These are phyloP conservation scores for Paramormyrops hopkinsi DNA, from an alignment of 2,797 vertebrate species.

Conservation along the genomic window DNA sequence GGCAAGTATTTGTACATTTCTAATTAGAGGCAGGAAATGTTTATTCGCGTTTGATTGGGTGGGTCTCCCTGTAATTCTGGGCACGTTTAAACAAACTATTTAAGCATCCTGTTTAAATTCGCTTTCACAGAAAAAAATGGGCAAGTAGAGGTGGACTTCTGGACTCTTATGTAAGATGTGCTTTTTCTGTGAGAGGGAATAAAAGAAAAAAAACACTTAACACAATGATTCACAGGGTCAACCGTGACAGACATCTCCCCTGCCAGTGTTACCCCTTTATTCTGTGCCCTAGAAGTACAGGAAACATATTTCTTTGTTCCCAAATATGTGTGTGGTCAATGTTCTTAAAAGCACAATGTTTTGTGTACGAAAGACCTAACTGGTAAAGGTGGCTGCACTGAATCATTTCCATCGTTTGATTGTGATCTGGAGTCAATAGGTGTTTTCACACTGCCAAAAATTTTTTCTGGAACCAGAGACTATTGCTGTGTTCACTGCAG, in stretches of 20 bases:
- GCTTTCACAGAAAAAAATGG: constrained; percentile 51
- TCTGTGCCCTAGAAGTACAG: neutral
- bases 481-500: neutral
- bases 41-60: constrained; percentile 77
- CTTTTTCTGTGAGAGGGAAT: constrained; percentile 8
- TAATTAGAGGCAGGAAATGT: constrained; percentile 84
- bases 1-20: constrained; percentile 65
- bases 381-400: neutral
- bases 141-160: constrained; percentile 46
- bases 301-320: neutral
- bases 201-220: constrained; percentile 18
- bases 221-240: constrained; percentile 25
- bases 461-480: neutral
- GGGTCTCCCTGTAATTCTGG: constrained; percentile 68
- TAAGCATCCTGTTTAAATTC: constrained; percentile 81
- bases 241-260: constrained; percentile 25
- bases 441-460: neutral
- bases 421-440: neutral
- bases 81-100: constrained; percentile 85
- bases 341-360: neutral
- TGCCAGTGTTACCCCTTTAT: neutral
- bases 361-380: neutral
- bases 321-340: neutral
- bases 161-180: constrained; percentile 50
- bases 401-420: neutral